phyloP scores from a whole-genome alignment of 2,888 invertebrate genomes.

The Nymphalis polychloros region DNA sequence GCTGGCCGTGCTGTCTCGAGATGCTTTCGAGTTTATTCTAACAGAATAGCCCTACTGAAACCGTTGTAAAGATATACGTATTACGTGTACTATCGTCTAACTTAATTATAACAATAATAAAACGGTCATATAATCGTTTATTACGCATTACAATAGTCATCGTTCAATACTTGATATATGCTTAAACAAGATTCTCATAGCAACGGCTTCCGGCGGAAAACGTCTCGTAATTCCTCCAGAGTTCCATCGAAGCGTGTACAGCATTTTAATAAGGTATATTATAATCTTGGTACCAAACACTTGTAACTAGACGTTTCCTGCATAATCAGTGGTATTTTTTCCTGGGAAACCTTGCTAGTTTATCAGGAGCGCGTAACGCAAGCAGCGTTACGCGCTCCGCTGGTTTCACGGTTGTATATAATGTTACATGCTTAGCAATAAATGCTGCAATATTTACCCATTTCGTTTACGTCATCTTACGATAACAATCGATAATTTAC shows the following conservation, averaged over 20 bases:
- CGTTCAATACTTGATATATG: conserved; percentile 25
- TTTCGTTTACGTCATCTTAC: conserved; percentile 34
- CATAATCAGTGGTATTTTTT: conserved; percentile 54
- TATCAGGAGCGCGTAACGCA: no score
- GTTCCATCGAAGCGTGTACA: conserved; percentile 62
- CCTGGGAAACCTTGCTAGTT: conserved; percentile 54
- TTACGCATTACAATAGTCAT: conserved; percentile 12
- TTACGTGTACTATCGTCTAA: no score
- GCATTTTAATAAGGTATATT: conserved; percentile 67
- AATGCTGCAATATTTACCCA: conserved; percentile 23
- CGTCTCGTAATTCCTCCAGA: conserved; percentile 59
- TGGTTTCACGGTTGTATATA: conserved; percentile 47
- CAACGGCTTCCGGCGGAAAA: conserved; percentile 67
- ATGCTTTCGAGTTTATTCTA: no score
- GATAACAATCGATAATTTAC: conserved; percentile 28
- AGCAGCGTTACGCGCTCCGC: conserved; percentile 55
- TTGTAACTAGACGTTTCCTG: conserved; percentile 56
- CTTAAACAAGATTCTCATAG: conserved; percentile 52
- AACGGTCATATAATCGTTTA: conserved; percentile 18
- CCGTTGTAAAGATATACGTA: no score
- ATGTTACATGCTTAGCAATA: conserved; percentile 31
- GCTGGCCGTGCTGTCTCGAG: no score
- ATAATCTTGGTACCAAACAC: conserved; percentile 49
- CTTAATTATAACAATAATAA: conserved; percentile 11
- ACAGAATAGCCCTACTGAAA: no score